Evolutionary conservation across 1,140 invertebrate species (phyloP).

Genomic region (Thaumetopoea pityocampa): DNA sequence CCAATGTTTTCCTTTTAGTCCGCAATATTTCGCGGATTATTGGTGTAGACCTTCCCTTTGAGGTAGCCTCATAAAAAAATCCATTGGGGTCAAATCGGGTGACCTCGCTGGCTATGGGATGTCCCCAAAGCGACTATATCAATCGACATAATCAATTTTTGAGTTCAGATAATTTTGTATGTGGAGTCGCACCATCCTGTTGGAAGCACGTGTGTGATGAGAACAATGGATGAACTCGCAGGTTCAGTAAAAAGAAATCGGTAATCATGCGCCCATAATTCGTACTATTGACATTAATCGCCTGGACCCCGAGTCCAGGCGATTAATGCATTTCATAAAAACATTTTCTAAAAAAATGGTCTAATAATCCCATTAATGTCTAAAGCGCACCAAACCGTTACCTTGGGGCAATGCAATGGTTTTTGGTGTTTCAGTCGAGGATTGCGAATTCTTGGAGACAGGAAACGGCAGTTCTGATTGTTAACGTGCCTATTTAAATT

Average conservation of each 20-base stretch:
- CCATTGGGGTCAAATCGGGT: constrained; percentile 3
- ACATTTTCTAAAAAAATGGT: constrained; percentile 32
- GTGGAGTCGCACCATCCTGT: constrained; percentile 62
- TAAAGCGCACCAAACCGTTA: constrained; percentile 40
- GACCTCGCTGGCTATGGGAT: constrained; percentile 49
- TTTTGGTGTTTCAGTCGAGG: constrained; percentile 36
- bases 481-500: constrained; percentile 25
- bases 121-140: constrained; percentile 34
- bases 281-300: constrained; percentile 14
- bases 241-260: constrained; percentile 15
- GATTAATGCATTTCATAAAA: too few species aligned
- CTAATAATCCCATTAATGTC: constrained; percentile 26
- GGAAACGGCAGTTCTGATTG: constrained; percentile 43
- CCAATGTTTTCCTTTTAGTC: constrained; percentile 15
- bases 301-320: constrained; percentile 5
- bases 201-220: constrained; percentile 39
- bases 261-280: constrained; percentile 19
- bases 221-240: constrained; percentile 12
- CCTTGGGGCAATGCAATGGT: constrained; percentile 37
- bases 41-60: constrained; percentile 39
- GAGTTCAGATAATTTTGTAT: too few species aligned
- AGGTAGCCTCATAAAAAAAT: constrained; percentile 29
- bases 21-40: neutral
- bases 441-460: constrained; percentile 25
- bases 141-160: too few species aligned